Evolutionary conservation across 2,888 invertebrate species (phyloP).

Genomic region (Drosophila paucipuncta): DNA sequence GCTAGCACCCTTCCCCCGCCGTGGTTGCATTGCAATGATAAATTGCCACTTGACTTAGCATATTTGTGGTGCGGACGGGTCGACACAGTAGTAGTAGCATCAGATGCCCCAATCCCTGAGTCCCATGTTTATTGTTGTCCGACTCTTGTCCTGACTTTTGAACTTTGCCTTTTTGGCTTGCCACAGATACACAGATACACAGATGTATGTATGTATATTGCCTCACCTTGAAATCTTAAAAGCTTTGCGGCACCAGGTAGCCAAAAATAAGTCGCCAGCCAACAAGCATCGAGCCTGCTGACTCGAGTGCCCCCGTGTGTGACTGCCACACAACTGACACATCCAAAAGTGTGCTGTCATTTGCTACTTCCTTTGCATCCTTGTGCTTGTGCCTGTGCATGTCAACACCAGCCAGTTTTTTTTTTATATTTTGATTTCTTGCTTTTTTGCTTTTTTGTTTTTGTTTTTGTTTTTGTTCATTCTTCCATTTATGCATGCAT

Average conservation of each 20-base stretch:
- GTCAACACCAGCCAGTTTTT: slow-evolving; percentile 50
- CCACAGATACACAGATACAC: background rate
- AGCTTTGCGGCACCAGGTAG: slow-evolving; percentile 36
- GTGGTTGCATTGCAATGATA: slow-evolving; percentile 67
- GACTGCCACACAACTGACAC: slow-evolving; percentile 59
- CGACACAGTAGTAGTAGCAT: slow-evolving; percentile 28
- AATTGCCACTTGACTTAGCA: slow-evolving; percentile 82
- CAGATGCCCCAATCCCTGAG: slow-evolving; percentile 28
- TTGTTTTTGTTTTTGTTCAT: slow-evolving; percentile 43
- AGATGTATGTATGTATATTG: slow-evolving; percentile 6
- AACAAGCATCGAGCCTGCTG: slow-evolving; percentile 24
- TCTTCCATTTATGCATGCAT: slow-evolving; percentile 72
- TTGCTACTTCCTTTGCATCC: slow-evolving; percentile 20
- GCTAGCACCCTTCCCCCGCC: background rate
- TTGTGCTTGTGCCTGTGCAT: slow-evolving; percentile 22
- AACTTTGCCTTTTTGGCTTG: slow-evolving; percentile 69
- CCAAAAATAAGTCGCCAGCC: slow-evolving; percentile 42
- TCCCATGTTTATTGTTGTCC: slow-evolving; percentile 54
- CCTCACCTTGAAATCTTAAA: slow-evolving; percentile 72
- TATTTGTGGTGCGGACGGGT: slow-evolving; percentile 64
- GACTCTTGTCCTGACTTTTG: slow-evolving; percentile 53
- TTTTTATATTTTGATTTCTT: slow-evolving; percentile 16
- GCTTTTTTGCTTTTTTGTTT: slow-evolving; percentile 42
- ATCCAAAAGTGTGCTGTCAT: slow-evolving; percentile 76
- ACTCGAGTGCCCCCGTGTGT: slow-evolving; percentile 9